Conservation (phyloP, 2,888 invertebrate genomes). For the Craniophora ligustri region DNA sequence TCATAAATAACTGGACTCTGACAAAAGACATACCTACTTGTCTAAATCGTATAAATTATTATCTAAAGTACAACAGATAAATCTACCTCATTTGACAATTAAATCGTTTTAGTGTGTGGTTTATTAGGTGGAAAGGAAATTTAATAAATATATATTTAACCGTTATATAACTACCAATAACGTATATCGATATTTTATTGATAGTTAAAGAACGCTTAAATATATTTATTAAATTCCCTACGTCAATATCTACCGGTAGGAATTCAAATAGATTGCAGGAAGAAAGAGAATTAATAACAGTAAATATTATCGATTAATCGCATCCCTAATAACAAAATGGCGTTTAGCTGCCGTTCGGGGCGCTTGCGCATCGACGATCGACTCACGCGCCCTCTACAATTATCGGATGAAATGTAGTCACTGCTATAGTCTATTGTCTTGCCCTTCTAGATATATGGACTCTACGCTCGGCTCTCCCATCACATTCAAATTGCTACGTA, state of each 20-base stretch:
- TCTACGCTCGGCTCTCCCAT: slow-evolving; percentile 52
- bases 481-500: slow-evolving; percentile 55
- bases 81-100: slow-evolving; percentile 44
- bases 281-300: slow-evolving; percentile 49
- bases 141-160: slow-evolving; percentile 22
- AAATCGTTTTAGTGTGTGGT: slow-evolving; percentile 24
- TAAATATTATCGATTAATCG: slow-evolving; percentile 54
- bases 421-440: slow-evolving; percentile 72
- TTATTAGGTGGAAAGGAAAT: slow-evolving; percentile 28
- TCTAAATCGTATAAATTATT: slow-evolving; percentile 49
- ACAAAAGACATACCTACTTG: slow-evolving; percentile 46
- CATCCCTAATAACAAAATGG: slow-evolving; percentile 69
- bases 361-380: slow-evolving; percentile 68
- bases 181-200: slow-evolving; percentile 48
- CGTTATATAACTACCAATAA: slow-evolving; percentile 17
- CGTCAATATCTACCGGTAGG: too few species aligned
- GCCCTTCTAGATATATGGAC: slow-evolving; percentile 62
- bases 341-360: slow-evolving; percentile 77
- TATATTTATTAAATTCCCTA: too few species aligned
- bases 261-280: too few species aligned
- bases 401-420: slow-evolving; percentile 78
- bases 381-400: slow-evolving; percentile 73
- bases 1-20: slow-evolving; percentile 44
- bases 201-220: too few species aligned
- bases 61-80: slow-evolving; percentile 37